Percentiles rank a stretch among this genome's conserved stretches.
These are phyloP conservation scores for Pseudotriccus pelzelni DNA, from an alignment of 2,797 vertebrate genomes.

Conservation along the genomic window DNA sequence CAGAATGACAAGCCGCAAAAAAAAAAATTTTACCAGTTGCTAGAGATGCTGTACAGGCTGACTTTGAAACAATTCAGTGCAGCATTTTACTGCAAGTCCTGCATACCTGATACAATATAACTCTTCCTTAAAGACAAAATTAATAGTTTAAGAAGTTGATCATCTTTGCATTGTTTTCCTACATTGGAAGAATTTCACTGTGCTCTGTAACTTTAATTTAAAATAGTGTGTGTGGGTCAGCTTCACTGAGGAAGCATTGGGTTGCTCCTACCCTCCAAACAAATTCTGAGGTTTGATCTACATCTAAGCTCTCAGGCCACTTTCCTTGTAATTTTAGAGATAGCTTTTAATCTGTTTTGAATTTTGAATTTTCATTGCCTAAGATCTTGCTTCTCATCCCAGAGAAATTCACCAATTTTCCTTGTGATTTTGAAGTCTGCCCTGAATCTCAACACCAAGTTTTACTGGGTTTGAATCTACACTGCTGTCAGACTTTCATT, in stretches of 20 bases:
- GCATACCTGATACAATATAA: background rate
- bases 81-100: background rate
- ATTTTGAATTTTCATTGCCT: background rate
- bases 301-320: background rate
- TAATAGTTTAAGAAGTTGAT: background rate
- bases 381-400: background rate
- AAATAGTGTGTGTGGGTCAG: background rate
- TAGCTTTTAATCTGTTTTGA: background rate
- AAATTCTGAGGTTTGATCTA: background rate
- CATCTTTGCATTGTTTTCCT: background rate
- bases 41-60: background rate
- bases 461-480: background rate
- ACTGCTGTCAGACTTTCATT: background rate
- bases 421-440: background rate
- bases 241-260: background rate
- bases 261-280: background rate
- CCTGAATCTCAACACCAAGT: background rate
- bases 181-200: background rate
- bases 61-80: background rate
- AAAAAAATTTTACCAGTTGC: background rate
- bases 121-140: background rate
- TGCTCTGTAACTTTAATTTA: background rate
- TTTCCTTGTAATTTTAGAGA: background rate
- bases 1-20: background rate
- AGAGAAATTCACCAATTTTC: background rate